Evolutionary conservation across 2,797 vertebrate species (phyloP), one percentile per base, ranked within the genome.

Genomic region (Benthosema pterotum): DNA sequence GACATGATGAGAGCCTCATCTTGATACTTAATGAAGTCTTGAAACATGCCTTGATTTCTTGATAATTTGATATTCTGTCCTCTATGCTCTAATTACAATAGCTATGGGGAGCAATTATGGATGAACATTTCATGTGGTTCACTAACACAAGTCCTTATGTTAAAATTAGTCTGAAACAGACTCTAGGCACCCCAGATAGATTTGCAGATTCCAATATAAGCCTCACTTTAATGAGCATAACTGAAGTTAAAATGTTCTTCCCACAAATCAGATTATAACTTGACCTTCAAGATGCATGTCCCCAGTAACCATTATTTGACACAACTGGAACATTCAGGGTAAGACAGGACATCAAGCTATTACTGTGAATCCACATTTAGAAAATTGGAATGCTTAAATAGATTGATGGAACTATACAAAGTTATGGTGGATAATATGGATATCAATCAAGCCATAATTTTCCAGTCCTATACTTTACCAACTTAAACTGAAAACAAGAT

Each of bases 281-380:
- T 57, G 55, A 74, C 59, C 66, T 70, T 74, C 42, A 60, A 72
- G 72, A 83, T 75, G 78, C 87, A 86, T 83, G 74, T 73, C 76
- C 82, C 65, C 75, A 86, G 74, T 74, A 91, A 90, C 91, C 83
- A 88, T 93, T 92, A 90, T 91, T 92, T 89, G 88, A 8, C 32
- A 85, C 90, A 91, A 83, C 69, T 57, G 63, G 69, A 61, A 61
- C 61, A 86, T 85, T 38, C 88, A 86, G 90, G 89, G 91, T 79
- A 81, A 90, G 74, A 80, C 69, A 48, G 56, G 62, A 22, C 80
- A 90, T 83, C 54, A 67, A 57, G 56, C 81, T 71, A 67, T 52
- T 16, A 60, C 53, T 28, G 60, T 49, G 55, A 74, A 65, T 56
- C 57, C 60, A 59, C 55, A 70, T 65, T 32, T 56, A 28, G 32